phyloP scores from a whole-genome alignment of 2,888 invertebrate genomes.

The Criorhina ranunculi region DNA sequence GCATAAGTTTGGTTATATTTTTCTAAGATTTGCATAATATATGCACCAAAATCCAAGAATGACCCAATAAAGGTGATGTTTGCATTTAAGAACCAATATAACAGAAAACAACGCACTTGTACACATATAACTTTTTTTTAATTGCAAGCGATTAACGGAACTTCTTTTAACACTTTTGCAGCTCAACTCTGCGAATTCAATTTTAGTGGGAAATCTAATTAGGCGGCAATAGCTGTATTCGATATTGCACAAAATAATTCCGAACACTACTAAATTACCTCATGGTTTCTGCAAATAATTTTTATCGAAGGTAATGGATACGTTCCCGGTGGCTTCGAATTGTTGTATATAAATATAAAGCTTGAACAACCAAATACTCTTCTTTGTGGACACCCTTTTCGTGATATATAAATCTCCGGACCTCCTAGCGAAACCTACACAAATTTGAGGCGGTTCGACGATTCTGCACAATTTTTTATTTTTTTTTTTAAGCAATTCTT shows the following conservation, averaged over 20 bases:
- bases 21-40: slow-evolving; percentile 67
- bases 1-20: slow-evolving; percentile 70
- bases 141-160: slow-evolving; percentile 47
- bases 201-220: slow-evolving; percentile 23
- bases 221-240: slow-evolving; percentile 46
- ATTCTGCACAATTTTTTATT: slow-evolving; percentile 44
- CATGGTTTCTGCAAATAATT: slow-evolving; percentile 49
- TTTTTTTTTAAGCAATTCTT: slow-evolving; percentile 30
- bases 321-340: slow-evolving; percentile 26
- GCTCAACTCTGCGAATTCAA: slow-evolving; percentile 4
- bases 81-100: slow-evolving; percentile 20
- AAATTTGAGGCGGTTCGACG: slow-evolving; percentile 59
- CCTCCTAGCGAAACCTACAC: slow-evolving; percentile 59
- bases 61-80: slow-evolving; percentile 56
- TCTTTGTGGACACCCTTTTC: slow-evolving; percentile 23
- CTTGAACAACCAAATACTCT: slow-evolving; percentile 11
- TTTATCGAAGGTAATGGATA: slow-evolving; percentile 17
- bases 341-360: slow-evolving; percentile 29
- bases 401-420: slow-evolving; percentile 43
- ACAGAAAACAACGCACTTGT: slow-evolving; percentile 42
- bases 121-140: neutral
- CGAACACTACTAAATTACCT: slow-evolving; percentile 48
- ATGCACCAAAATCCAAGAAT: slow-evolving; percentile 44
- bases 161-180: neutral
- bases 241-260: slow-evolving; percentile 39